These are phyloP conservation scores for Neolamprologus ventralis DNA, from an alignment of 2,113 vertebrate species.

Conservation along the genomic window DNA sequence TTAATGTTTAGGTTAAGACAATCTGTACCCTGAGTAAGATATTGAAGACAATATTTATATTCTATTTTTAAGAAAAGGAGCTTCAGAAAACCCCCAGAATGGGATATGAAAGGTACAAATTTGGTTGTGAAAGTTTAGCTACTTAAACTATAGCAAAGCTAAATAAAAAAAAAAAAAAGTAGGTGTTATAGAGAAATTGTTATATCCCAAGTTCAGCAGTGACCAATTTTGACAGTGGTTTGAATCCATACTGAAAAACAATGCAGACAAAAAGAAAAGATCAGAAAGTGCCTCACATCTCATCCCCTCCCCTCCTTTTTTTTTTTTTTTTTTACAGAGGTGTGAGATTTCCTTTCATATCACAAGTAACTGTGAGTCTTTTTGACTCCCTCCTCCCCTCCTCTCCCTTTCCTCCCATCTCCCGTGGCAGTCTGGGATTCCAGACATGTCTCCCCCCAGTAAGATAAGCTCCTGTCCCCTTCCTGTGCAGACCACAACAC, in stretches of 20 bases:
- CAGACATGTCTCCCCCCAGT: constrained; percentile 80
- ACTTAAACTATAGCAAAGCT: background rate
- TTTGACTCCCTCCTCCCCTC: constrained; percentile 19
- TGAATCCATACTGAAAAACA: background rate
- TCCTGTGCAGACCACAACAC: constrained; percentile 47
- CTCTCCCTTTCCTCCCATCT: constrained; percentile 24
- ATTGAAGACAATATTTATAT: background rate
- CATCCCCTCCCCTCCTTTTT: background rate
- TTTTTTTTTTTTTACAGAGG: background rate
- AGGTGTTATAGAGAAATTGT: background rate
- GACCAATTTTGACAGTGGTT: fast-evolving
- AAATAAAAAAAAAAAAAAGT: background rate
- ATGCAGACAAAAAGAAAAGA: background rate
- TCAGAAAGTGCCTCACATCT: background rate
- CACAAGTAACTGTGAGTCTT: constrained; percentile 72
- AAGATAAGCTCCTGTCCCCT: constrained; percentile 75
- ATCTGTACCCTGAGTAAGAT: background rate
- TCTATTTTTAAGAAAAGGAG: background rate
- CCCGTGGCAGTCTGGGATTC: constrained; percentile 78
- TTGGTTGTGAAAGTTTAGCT: background rate
- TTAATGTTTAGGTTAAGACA: background rate
- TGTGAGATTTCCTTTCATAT: constrained; percentile 75
- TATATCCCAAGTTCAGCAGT: background rate
- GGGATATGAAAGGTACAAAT: fast-evolving
- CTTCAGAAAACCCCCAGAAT: background rate